Conservation (phyloP, 2,113 vertebrate species). For the Syngnathus typhle region DNA sequence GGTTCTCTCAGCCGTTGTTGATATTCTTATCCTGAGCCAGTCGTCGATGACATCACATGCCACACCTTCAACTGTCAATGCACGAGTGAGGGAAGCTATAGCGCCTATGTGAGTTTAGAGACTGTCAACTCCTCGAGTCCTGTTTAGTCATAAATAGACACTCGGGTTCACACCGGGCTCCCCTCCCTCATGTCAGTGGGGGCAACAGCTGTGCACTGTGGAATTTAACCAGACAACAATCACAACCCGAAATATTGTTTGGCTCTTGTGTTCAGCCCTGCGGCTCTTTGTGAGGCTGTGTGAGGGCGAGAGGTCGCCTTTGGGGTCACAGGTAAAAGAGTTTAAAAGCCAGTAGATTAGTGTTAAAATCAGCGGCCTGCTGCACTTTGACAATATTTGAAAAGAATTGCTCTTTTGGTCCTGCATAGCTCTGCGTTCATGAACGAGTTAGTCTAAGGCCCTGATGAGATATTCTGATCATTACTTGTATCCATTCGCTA, state of each 20-base stretch:
- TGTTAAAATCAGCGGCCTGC: slow-evolving; percentile 43
- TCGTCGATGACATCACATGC: slow-evolving; percentile 26
- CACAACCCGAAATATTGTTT: slow-evolving; percentile 45
- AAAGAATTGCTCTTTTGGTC: slow-evolving; percentile 54
- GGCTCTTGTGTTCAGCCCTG: slow-evolving; percentile 29
- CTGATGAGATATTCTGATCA: slow-evolving; percentile 26
- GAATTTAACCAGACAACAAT: slow-evolving; percentile 47
- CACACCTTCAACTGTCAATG: slow-evolving; percentile 23
- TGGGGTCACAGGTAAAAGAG: slow-evolving; percentile 45
- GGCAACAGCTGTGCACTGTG: slow-evolving; percentile 49
- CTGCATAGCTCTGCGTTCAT: slow-evolving; percentile 31
- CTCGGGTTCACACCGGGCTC: slow-evolving; percentile 2
- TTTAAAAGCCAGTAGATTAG: slow-evolving; percentile 45
- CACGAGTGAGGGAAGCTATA: neutral
- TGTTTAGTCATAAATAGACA: slow-evolving; percentile 32
- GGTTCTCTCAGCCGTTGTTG: slow-evolving; percentile 21
- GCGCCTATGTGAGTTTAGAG: neutral
- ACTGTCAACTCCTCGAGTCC: slow-evolving; percentile 38
- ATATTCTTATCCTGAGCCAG: slow-evolving; percentile 35
- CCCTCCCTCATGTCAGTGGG: slow-evolving; percentile 4
- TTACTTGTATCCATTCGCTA: slow-evolving; percentile 33
- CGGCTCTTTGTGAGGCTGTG: slow-evolving; percentile 42
- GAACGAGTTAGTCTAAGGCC: slow-evolving; percentile 43
- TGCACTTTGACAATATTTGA: slow-evolving; percentile 35
- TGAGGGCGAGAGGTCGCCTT: slow-evolving; percentile 33